Conservation (phyloP, 2,888 invertebrate genomes). For the Margaritifera margaritifera region DNA sequence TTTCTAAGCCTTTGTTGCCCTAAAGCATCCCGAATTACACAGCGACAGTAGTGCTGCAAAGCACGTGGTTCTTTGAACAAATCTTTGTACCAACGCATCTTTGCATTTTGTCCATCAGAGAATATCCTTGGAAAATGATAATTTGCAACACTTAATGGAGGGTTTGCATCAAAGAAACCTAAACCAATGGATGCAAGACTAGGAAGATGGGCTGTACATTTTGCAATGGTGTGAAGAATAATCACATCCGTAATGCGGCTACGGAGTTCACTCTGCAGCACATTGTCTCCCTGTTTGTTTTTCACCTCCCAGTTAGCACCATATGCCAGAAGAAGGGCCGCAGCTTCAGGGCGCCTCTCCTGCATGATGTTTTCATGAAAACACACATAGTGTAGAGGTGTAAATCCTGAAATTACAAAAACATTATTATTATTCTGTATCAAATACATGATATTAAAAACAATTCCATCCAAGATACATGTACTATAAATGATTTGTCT, state of each 20-base stretch:
- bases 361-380: conserved; percentile 60
- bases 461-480: too few species aligned
- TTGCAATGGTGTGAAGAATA: conserved; percentile 58
- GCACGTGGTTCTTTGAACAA: conserved; percentile 58
- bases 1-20: conserved; percentile 53
- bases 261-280: conserved; percentile 62
- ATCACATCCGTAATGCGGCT: conserved; percentile 38
- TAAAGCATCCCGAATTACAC: conserved; percentile 56
- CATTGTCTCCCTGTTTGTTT: conserved; percentile 56
- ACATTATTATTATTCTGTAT: too few species aligned
- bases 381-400: conserved; percentile 67
- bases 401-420: conserved; percentile 51
- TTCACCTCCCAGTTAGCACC: conserved; percentile 63
- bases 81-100: conserved; percentile 62
- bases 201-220: conserved; percentile 57
- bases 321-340: conserved; percentile 66
- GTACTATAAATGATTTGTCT: too few species aligned
- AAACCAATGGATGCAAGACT: conserved; percentile 50
- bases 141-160: conserved; percentile 24
- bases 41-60: conserved; percentile 68
- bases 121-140: conserved; percentile 26
- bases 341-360: conserved; percentile 61
- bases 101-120: conserved; percentile 38
- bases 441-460: too few species aligned
- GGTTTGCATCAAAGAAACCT: conserved; percentile 18